phyloP scores from a whole-genome alignment of 2,113 vertebrate species.

The Pogona vitticeps region DNA sequence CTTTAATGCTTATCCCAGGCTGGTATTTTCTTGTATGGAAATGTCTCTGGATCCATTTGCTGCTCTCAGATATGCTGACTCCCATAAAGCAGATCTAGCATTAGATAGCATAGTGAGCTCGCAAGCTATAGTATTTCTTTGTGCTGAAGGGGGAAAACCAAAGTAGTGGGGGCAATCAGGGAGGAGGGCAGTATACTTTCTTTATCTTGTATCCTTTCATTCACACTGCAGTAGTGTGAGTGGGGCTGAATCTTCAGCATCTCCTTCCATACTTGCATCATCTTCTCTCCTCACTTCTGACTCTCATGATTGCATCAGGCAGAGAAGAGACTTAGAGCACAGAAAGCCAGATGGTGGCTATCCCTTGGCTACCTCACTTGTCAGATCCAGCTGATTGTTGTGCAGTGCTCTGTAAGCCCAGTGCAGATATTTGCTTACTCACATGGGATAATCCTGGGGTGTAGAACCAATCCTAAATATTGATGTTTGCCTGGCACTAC shows the following conservation, averaged over 20 bases:
- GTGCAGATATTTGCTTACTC: too few species aligned
- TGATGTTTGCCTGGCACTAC: too few species aligned
- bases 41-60: neutral
- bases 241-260: neutral
- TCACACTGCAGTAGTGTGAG: neutral
- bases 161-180: too few species aligned
- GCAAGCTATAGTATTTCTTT: neutral
- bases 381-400: neutral
- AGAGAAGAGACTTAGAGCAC: neutral
- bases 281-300: neutral
- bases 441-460: too few species aligned
- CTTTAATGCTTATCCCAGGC: neutral
- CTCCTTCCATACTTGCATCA: neutral
- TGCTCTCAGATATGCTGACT: neutral
- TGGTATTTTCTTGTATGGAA: neutral
- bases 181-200: neutral
- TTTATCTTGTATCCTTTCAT: neutral
- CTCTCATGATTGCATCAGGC: neutral
- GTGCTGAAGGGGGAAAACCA: neutral
- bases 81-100: neutral
- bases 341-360: neutral
- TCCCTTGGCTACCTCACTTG: neutral
- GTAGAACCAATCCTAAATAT: too few species aligned
- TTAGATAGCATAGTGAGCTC: neutral
- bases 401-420: neutral